Percentiles rank a stretch among this genome's conserved stretches.
Conservation (phyloP, 37 sponge, comb jelly and placozoan genomes). For the Halisarca cf. caerulea region DNA sequence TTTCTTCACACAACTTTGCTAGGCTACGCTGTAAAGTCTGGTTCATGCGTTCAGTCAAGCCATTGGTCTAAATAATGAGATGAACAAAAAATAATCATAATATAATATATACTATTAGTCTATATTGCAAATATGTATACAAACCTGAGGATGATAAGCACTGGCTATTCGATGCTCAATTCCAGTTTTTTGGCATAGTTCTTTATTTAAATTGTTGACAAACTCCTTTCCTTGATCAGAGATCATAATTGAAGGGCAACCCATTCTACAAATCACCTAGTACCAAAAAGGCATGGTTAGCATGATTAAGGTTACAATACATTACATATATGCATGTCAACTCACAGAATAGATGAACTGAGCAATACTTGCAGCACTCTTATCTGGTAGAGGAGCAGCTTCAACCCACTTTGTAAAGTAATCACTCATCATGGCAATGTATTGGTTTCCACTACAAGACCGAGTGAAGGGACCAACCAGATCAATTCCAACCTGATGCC, state of each 20-base stretch:
- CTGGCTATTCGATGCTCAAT: conserved; percentile 33
- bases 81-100: background rate
- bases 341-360: conserved; percentile 33
- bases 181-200: conserved; percentile 22
- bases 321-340: background rate
- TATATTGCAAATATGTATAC: background rate
- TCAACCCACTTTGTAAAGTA: conserved; percentile 59
- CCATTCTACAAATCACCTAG: conserved; percentile 13
- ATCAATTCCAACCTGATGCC: conserved; percentile 52
- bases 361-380: conserved; percentile 37
- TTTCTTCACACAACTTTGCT: conserved; percentile 37
- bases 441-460: conserved; percentile 37
- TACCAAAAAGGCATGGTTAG: background rate
- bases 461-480: conserved; percentile 27
- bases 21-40: conserved; percentile 29
- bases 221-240: conserved; percentile 52
- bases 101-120: background rate
- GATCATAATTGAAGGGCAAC: conserved; percentile 34
- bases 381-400: conserved; percentile 41
- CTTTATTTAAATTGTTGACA: conserved; percentile 23
- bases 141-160: conserved; percentile 47
- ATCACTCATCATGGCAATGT: conserved; percentile 36
- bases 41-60: conserved; percentile 46
- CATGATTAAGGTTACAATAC: background rate
- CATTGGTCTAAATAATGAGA: conserved; percentile 26